Conservation (phyloP, 2,797 vertebrate genomes). For the Sylvia borin region DNA sequence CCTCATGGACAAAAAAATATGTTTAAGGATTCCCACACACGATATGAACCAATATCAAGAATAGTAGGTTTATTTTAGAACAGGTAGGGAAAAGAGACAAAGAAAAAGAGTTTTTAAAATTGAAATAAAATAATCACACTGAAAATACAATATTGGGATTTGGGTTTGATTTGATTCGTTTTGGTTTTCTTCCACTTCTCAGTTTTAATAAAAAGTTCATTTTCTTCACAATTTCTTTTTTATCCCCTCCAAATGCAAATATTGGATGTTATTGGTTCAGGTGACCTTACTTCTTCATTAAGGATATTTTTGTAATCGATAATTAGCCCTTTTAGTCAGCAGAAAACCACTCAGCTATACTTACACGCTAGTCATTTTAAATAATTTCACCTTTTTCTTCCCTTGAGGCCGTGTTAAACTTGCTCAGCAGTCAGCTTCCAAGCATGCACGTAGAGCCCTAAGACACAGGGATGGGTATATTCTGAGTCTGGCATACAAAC, state of each 20-base stretch:
- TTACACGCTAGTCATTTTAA: not conserved
- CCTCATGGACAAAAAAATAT: not conserved
- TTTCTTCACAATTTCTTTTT: not conserved
- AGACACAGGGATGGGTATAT: not conserved
- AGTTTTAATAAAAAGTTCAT: not conserved
- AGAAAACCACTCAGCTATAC: not conserved
- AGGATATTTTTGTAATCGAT: not conserved
- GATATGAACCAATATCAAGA: not conserved
- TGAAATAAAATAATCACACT: not conserved
- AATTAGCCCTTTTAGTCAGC: not conserved
- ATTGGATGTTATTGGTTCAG: not conserved
- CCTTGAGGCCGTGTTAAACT: conserved; percentile 7
- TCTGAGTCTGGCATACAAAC: not conserved
- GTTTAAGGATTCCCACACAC: not conserved
- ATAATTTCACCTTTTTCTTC: not conserved
- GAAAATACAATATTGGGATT: not conserved
- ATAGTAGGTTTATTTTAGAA: not conserved
- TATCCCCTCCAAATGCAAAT: not conserved
- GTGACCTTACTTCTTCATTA: not conserved
- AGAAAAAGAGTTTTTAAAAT: not conserved
- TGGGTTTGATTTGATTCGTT: not conserved
- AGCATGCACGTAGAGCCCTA: not conserved
- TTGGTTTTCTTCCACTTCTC: not conserved
- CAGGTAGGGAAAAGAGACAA: not conserved
- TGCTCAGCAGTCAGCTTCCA: not conserved